Conservation (phyloP, 2,888 invertebrate genomes). For the Drosophila mimica region DNA sequence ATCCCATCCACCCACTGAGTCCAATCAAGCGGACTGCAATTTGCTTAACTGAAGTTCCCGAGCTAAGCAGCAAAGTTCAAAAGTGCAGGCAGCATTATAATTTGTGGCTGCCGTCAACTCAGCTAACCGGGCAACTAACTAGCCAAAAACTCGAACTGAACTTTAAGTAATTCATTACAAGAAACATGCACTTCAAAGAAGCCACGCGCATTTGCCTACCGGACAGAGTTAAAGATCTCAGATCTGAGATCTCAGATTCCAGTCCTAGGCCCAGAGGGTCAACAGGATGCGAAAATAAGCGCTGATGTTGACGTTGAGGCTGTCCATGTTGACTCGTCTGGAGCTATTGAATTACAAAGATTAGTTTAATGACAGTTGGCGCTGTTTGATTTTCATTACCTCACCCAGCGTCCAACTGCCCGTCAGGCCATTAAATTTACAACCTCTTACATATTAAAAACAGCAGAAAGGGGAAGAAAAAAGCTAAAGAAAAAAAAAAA, state of each 20-base stretch:
- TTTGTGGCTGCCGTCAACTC: slow-evolving; percentile 76
- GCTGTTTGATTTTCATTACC: slow-evolving; percentile 80
- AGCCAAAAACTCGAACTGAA: slow-evolving; percentile 43
- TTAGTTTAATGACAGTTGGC: slow-evolving; percentile 83
- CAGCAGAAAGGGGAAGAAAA: slow-evolving; percentile 19
- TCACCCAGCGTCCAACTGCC: slow-evolving; percentile 52
- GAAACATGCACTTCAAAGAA: slow-evolving; percentile 66
- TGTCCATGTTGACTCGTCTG: slow-evolving; percentile 41
- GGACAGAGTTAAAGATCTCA: neutral
- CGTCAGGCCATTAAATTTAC: slow-evolving; percentile 78
- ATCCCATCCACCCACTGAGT: slow-evolving; percentile 25
- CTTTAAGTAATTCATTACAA: slow-evolving; percentile 72
- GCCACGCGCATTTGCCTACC: slow-evolving; percentile 62
- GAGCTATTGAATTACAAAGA: slow-evolving; percentile 81
- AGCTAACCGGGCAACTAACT: slow-evolving; percentile 53
- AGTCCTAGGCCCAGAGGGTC: slow-evolving; percentile 16
- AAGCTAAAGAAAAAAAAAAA: slow-evolving; percentile 14
- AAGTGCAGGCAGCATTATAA: slow-evolving; percentile 77
- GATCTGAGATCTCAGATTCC: neutral
- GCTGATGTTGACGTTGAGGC: slow-evolving; percentile 22
- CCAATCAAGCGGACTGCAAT: slow-evolving; percentile 71
- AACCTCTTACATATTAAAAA: slow-evolving; percentile 76
- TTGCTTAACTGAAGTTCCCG: slow-evolving; percentile 63
- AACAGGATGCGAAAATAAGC: slow-evolving; percentile 49
- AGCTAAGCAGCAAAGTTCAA: slow-evolving; percentile 67